Evolutionary conservation across 2,113 vertebrate species (phyloP), one percentile per base, ranked within the genome.

Genomic region (Boleophthalmus pectinirostris): DNA sequence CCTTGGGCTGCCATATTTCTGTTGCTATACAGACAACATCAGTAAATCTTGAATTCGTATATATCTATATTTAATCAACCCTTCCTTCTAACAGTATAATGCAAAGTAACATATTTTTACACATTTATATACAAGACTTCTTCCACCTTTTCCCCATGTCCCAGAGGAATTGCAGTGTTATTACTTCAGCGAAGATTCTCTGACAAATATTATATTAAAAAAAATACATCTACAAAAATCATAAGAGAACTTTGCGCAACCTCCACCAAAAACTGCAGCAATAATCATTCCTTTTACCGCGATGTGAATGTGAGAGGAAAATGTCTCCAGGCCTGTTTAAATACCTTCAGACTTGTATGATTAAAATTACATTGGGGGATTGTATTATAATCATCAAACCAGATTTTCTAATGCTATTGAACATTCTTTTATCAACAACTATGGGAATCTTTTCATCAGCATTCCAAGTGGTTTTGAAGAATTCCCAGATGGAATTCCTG

Each of bases 321-420:
- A 83, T 74, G 45, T 87, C 80, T 64, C 69, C 47, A 51, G 73
- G 46, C 73, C 66, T 73, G 47, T 79, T 79, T 77, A 72, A 82
- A 86, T 78, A 85, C 80, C 72, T 64, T 69, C 69, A 56, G 33
- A 77, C 21, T 46, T 74, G 66, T 72, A 66, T 75, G 63, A 67
- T 72, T 81, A 51, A 83, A 90, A 88, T 89, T 87, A 74, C 76
- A 87, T 84, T 70, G 80, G 35, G 75, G 75, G 53, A 77, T 75
- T 69, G 76, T 79, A 85, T 72, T 65, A 78, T 82, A 86, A 84
- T 87, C 84, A 86, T 83, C 72, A 86, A 84, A 82, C 68, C 25
- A 75, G 77, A 68, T 82, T 84, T 84, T 79, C 75, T 87, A 86
- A 87, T 76, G 58, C 35, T 72, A 77, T 77, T 78, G 72, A 38